Evolutionary conservation across 37 sponge, comb jelly and placozoan genomes (phyloP), one percentile per base, ranked within the genome.

Genomic region (Geodia barretti): DNA sequence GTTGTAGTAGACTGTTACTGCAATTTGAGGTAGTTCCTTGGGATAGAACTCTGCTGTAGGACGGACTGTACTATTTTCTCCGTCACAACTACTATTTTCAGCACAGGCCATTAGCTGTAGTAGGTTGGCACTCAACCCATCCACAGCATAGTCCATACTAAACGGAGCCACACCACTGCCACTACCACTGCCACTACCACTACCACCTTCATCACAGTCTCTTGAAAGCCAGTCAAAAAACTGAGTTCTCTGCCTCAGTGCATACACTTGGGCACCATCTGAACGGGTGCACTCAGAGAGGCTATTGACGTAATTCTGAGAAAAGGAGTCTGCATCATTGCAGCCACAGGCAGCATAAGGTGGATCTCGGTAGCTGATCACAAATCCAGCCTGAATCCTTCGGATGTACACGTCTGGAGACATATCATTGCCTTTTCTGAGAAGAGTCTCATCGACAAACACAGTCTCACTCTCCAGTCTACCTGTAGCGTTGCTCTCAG

Each of bases 1-100:
- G 42, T 77, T 90, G 81, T 84, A 90, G 77, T 81, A 90, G 34
- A 90, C 77, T 4, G 90, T 90, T 23, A 64, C 79, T 20, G 69
- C 26, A 1, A n/a, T n/a, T 3, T 42, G 39, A 26, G 31, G 39
- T 40, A 4, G 41, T 68, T 68, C 34, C 20, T 23, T 35, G 26
- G 2, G 32, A 74, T 3, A 42, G 60, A 30, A 39, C 30, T 34
- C 28, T 42, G 58, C 40, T n/a, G 39, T 38, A 17, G 7, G 14
- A 5, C 26, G 7, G 14, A 14, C 54, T 47, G 54, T 7, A 47
- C 11, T 7, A 17, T 47, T 7, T 14, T 7, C 14, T 47, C 14
- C 14, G 54, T 47, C 54, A 47, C 7, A 3, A 43, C 73, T 20
- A 34, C 37, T 23, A 37, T 40, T 8, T 9, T 21, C 21, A 36